phyloP scores from a whole-genome alignment of 1,140 invertebrate genomes.

The Trialeurodes vaporariorum region DNA sequence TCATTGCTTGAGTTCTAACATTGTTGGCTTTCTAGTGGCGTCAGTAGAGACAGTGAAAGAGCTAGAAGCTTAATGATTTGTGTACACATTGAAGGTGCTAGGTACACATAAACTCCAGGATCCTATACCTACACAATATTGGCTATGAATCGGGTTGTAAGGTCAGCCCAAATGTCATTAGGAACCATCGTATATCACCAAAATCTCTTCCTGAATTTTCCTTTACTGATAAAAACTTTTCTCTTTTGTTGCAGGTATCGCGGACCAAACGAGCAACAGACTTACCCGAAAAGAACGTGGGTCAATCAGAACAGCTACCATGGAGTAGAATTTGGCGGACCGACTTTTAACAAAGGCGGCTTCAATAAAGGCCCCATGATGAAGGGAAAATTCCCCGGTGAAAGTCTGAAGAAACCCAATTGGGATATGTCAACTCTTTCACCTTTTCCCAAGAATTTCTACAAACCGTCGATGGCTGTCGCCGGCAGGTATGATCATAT shows the following conservation, averaged over 20 bases:
- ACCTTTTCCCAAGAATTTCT: slow-evolving; percentile 86
- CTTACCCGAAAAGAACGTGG: background rate
- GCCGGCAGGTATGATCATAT: slow-evolving; percentile 46
- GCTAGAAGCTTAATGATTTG: too few species aligned
- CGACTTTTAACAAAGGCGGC: background rate
- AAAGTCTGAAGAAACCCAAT: slow-evolving; percentile 56
- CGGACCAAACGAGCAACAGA: background rate
- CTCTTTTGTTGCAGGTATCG: background rate
- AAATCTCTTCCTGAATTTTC: too few species aligned
- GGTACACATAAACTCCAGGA: too few species aligned
- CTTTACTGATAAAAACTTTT: too few species aligned
- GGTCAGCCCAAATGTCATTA: too few species aligned
- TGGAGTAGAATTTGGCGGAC: background rate
- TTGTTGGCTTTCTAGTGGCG: too few species aligned
- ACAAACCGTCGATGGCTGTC: slow-evolving; percentile 67
- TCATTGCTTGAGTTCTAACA: too few species aligned
- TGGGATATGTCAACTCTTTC: slow-evolving; percentile 65
- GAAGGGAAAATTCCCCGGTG: background rate
- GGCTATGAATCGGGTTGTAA: too few species aligned
- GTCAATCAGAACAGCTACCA: background rate
- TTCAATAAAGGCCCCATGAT: background rate
- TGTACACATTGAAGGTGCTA: too few species aligned
- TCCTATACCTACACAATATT: too few species aligned
- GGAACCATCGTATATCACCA: too few species aligned
- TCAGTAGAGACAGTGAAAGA: too few species aligned